Base-by-base conservation (phyloP, 2,113 vertebrate genomes). In the Ahaetulla prasina region DNA sequence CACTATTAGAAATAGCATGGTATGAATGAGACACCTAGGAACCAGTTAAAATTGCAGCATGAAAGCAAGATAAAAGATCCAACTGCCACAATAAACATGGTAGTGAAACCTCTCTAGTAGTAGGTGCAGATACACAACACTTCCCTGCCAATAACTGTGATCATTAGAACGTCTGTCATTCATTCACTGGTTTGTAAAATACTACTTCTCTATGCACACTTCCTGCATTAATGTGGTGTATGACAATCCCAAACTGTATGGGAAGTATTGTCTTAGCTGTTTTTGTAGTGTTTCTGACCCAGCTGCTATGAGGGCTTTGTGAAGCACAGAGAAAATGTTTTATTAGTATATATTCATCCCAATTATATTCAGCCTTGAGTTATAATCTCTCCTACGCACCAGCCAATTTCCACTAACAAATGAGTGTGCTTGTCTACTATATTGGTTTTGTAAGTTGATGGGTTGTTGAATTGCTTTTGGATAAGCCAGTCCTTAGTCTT, bases 141-240 rank as follows among this genome's bases (percentile, higher is more conserved):
- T 2, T 80, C 89, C 87, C 93, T 90, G 16, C 57, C 60, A 27
- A 86, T 52, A 45, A 90, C 91, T 86, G 4, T 94, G 92, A 86
- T 90, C 0, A 2, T 90, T 90, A 93, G 94, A 14, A 12, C 11
- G 54, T 90, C 50, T 43, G 14, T 23, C 27, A n/a, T 49, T 63
- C 39, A 14, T 27, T 39, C n/a, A 43, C n/a, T 43, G 11, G n/a
- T 53, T 22, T 43, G 25, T 12, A 25, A 54, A 35, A 23, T 84
- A 50, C 11, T 74, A 16, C 35, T 84, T 14, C 35, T 27, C 11
- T 43, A 18, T 84, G 12, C n/a, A 35, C 57, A 43, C 43, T 45
- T 89, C 22, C 50, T 52, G 54, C 88, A 57, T 55, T 27, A 3
- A 50, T 84, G 11, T 45, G 14, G 23, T 27, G 3, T 54, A 43